A percentile compares a stretch with the other conserved stretches of the same genome.
phyloP scores from a whole-genome alignment of 2,888 invertebrate genomes.

The Nezara viridula region DNA sequence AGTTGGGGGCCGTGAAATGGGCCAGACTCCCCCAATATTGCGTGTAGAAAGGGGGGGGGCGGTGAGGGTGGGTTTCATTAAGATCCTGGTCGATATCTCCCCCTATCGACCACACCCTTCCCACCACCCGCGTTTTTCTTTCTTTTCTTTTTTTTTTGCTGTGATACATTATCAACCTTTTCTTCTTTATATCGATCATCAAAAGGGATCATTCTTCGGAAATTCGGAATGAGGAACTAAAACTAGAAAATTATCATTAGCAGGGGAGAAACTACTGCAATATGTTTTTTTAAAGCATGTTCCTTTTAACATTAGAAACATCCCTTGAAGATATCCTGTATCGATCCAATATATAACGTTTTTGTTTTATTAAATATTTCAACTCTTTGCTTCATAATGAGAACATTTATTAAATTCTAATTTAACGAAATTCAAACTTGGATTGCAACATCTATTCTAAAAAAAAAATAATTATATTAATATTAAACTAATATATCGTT shows the following conservation, averaged over 20 bases:
- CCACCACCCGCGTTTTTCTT: not conserved
- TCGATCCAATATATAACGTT: no score
- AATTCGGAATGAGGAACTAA: not conserved
- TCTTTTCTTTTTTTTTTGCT: no score
- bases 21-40: not conserved
- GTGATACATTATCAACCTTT: not conserved
- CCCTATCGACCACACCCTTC: not conserved
- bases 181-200: not conserved
- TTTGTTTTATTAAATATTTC: no score
- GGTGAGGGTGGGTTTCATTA: not conserved
- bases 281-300: no score
- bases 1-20: not conserved
- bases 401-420: no score
- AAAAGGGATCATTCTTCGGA: not conserved
- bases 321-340: no score
- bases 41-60: not conserved
- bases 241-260: not conserved
- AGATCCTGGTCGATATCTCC: constrained; percentile 9
- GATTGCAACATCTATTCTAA: no score
- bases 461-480: no score
- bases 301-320: no score
- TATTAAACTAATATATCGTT: no score
- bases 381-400: no score
- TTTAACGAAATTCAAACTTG: no score
- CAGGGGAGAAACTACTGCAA: not conserved